These are phyloP conservation scores for Leucopsar rothschildi DNA, from an alignment of 2,113 vertebrate species.

Conservation along the genomic window DNA sequence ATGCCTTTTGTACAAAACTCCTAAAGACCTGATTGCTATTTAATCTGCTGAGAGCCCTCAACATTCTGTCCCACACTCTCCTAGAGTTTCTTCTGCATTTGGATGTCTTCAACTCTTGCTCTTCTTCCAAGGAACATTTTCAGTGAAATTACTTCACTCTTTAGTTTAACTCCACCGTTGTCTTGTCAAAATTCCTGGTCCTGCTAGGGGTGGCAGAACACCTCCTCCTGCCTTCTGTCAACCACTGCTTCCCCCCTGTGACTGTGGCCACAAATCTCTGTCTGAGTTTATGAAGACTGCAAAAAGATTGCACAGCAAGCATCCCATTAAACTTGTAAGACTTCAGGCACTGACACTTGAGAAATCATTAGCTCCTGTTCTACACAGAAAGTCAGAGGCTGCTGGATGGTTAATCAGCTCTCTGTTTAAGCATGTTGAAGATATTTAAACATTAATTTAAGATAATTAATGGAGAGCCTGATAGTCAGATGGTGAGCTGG, in stretches of 20 bases:
- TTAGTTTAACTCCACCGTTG: neutral
- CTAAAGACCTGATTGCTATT: neutral
- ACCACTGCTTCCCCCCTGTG: neutral
- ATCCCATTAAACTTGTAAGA: neutral
- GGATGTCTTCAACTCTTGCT: neutral
- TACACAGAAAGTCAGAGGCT: neutral
- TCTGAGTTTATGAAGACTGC: neutral
- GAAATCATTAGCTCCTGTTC: neutral
- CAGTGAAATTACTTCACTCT: neutral
- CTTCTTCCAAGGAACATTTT: neutral
- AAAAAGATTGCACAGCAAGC: neutral
- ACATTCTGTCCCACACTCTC: neutral
- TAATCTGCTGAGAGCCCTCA: neutral
- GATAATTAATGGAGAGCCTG: neutral
- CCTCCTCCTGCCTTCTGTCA: neutral
- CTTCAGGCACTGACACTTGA: neutral
- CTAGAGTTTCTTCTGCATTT: neutral
- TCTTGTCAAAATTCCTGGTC: neutral
- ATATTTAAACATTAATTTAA: neutral
- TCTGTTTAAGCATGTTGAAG: neutral
- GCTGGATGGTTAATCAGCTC: neutral
- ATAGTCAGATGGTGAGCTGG: neutral
- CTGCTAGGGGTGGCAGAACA: neutral
- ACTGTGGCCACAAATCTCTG: neutral
- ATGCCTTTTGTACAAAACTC: neutral